A percentile compares a stretch with the other conserved stretches of the same genome.
Evolutionary conservation across 1,140 invertebrate genomes (phyloP).

Genomic region (Heterodera carotae): DNA sequence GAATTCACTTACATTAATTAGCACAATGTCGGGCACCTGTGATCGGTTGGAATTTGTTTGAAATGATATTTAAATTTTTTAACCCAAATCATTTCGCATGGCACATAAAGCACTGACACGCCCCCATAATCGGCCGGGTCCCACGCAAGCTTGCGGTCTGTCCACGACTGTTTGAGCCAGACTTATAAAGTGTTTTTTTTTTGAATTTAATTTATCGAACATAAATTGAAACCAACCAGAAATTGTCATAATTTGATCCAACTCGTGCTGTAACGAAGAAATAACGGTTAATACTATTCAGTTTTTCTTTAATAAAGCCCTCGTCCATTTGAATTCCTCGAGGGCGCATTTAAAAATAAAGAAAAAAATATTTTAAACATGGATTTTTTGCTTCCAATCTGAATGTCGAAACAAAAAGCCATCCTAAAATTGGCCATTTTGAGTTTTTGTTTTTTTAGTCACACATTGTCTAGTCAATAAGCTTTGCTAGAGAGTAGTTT

Average conservation of each 20-base stretch:
- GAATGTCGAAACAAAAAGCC: too few relatives aligned
- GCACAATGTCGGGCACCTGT: constrained; percentile 44
- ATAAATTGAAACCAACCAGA: constrained; percentile 3
- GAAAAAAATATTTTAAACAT: too few relatives aligned
- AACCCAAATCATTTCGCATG: constrained; percentile 72
- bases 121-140: constrained; percentile 69
- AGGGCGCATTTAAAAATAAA: too few relatives aligned
- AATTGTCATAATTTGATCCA: constrained; percentile 83
- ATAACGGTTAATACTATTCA: too few relatives aligned
- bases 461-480: too few relatives aligned
- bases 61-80: constrained; percentile 15
- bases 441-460: constrained; percentile 23
- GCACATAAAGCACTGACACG: constrained; percentile 51
- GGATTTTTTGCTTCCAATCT: too few relatives aligned
- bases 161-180: constrained; percentile 89
- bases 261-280: constrained; percentile 76
- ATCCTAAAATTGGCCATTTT: too few relatives aligned
- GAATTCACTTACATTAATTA: constrained; percentile 32
- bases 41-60: constrained; percentile 34
- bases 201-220: not conserved
- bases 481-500: too few relatives aligned
- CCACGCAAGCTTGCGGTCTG: constrained; percentile 94
- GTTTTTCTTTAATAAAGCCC: too few relatives aligned
- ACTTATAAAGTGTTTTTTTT: constrained; percentile 82
- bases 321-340: too few relatives aligned